Evolutionary conservation across 2,113 vertebrate species (phyloP).

Genomic region (Zeus faber): DNA sequence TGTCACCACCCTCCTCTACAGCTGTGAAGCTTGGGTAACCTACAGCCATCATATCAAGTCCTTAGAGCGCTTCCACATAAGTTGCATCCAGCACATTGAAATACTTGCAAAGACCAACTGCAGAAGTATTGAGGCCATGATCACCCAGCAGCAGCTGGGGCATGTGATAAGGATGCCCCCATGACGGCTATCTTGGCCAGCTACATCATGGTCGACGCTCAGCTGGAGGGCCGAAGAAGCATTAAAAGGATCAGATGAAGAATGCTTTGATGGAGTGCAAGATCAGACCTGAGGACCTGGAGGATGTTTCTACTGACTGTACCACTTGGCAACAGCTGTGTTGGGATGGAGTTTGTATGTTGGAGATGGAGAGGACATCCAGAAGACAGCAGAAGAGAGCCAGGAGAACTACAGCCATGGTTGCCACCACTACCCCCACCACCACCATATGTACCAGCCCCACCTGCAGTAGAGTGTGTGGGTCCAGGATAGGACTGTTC

Average conservation of each 20-base stretch:
- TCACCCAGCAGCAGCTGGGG: background rate
- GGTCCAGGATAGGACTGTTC: constrained; percentile 4
- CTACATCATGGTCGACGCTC: background rate
- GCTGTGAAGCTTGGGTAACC: no score
- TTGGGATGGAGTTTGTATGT: background rate
- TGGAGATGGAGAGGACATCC: constrained; percentile 14
- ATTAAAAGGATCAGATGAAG: background rate
- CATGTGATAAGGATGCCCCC: background rate
- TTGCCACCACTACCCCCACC: background rate
- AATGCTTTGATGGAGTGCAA: background rate
- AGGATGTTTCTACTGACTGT: constrained; percentile 11
- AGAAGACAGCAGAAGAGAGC: background rate
- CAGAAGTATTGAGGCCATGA: no score
- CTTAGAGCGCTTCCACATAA: background rate
- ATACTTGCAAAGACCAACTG: no score
- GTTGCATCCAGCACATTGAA: background rate
- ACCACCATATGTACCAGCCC: background rate
- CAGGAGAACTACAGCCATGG: constrained; percentile 6
- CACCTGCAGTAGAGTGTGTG: constrained; percentile 10
- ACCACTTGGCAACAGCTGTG: constrained; percentile 10
- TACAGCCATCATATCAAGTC: background rate
- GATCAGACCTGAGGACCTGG: background rate
- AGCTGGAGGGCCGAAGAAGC: background rate
- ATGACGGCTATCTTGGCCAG: background rate
- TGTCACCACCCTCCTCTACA: constrained; percentile 2